Conservation (phyloP, 2,888 invertebrate genomes). For the Meliscaeva auricollis region DNA sequence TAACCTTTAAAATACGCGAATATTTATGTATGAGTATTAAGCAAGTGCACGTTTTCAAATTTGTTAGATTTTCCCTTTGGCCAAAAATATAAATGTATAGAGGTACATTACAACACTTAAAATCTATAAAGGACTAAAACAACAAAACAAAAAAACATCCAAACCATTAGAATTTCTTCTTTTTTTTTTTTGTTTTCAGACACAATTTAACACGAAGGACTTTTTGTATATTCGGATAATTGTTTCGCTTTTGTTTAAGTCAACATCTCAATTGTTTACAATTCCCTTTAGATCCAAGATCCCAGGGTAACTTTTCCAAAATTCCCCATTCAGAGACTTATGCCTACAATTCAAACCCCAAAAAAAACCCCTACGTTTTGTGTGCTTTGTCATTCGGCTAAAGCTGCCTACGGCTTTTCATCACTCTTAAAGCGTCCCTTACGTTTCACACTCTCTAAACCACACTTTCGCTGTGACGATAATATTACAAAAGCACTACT, state of each 20-base stretch:
- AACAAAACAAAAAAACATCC: neutral
- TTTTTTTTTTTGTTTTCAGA: constrained; percentile 11
- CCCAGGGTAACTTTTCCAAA: neutral
- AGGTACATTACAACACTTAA: neutral
- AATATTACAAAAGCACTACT: constrained; percentile 18
- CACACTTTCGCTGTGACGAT: constrained; percentile 45
- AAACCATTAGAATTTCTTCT: neutral
- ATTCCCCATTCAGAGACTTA: constrained; percentile 50
- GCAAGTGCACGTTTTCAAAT: constrained; percentile 9
- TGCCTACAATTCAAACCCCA: constrained; percentile 7
- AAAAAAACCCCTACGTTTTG: neutral
- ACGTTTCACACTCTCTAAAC: constrained; percentile 16
- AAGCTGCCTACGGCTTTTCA: constrained; percentile 24
- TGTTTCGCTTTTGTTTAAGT: constrained; percentile 40
- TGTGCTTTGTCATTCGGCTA: constrained; percentile 27
- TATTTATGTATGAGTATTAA: neutral
- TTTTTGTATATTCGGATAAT: neutral
- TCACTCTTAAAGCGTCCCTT: constrained; percentile 23
- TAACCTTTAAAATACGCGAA: constrained; percentile 20
- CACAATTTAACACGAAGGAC: constrained; percentile 2
- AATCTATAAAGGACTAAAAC: neutral
- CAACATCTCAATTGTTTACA: constrained; percentile 46
- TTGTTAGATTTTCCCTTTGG: neutral
- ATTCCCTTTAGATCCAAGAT: neutral
- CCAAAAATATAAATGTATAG: neutral